Evolutionary conservation across 2,797 vertebrate species (phyloP).

Genomic region (Denticeps clupeoides): DNA sequence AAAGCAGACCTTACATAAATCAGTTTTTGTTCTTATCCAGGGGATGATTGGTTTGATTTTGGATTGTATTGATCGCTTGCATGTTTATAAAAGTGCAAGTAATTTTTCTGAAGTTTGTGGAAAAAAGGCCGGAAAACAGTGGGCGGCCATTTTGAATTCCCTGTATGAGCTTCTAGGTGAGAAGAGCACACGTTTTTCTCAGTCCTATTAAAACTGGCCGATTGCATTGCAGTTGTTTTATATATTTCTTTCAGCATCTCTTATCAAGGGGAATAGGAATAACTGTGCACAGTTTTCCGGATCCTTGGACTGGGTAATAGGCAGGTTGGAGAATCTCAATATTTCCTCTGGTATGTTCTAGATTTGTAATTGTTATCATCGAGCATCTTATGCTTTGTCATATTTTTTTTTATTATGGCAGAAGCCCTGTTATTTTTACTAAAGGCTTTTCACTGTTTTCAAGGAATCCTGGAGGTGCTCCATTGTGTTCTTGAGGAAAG

Average conservation of each 20-base stretch:
- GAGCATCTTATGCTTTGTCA: neutral
- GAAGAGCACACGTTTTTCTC: slow-evolving; percentile 13
- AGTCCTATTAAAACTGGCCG: neutral
- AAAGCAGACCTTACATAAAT: no score
- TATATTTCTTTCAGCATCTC: slow-evolving; percentile 54
- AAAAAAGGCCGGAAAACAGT: slow-evolving; percentile 65
- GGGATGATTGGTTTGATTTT: slow-evolving; percentile 81
- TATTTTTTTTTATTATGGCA: neutral
- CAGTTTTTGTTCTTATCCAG: slow-evolving; percentile 42
- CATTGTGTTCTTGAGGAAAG: slow-evolving; percentile 88
- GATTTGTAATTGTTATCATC: neutral
- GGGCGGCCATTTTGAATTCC: slow-evolving; percentile 72
- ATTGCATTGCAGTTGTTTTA: neutral
- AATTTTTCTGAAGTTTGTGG: slow-evolving; percentile 70
- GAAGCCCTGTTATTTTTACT: neutral
- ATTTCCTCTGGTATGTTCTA: slow-evolving; percentile 71
- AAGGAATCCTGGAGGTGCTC: slow-evolving; percentile 86
- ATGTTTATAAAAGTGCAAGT: slow-evolving; percentile 67
- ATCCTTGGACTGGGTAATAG: slow-evolving; percentile 86
- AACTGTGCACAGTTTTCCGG: slow-evolving; percentile 87
- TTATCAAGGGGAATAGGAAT: slow-evolving; percentile 79
- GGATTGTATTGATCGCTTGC: slow-evolving; percentile 82
- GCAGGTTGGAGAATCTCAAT: slow-evolving; percentile 78
- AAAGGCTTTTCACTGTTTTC: neutral
- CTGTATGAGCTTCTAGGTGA: slow-evolving; percentile 88